phyloP scores from a whole-genome alignment of 92 coral and sea anemone genomes.

The Bergia puertoricense region DNA sequence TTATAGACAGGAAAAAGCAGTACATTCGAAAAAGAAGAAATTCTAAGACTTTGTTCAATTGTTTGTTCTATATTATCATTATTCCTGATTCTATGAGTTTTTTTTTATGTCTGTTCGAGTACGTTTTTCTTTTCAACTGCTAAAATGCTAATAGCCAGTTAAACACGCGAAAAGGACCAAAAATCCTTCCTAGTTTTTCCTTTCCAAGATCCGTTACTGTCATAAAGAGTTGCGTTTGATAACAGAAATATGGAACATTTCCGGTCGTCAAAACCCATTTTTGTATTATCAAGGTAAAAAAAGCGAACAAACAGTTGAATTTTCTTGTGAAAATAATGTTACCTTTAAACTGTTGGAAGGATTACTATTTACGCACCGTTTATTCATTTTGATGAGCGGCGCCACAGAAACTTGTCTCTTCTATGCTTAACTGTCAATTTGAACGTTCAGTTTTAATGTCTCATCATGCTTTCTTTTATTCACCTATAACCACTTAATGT shows the following conservation, averaged over 20 bases:
- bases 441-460: background rate
- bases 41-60: background rate
- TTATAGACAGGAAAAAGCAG: background rate
- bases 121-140: background rate
- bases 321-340: no score
- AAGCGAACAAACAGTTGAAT: background rate
- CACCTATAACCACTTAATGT: no score
- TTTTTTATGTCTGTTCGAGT: background rate
- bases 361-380: background rate
- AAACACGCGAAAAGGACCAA: background rate
- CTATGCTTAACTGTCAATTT: no score
- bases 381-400: background rate
- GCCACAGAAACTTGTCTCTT: no score
- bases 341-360: background rate
- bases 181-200: no score
- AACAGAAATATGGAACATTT: background rate
- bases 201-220: no score
- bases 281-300: background rate
- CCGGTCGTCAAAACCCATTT: background rate
- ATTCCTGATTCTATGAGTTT: background rate
- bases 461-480: no score
- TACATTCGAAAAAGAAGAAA: background rate
- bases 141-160: background rate
- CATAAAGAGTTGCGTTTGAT: background rate
- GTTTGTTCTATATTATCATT: background rate